A percentile compares a stretch with the other conserved stretches of the same genome.
Evolutionary conservation across 53 echinoderm and acorn worm species (phyloP).

Genomic region (Antedon mediterranea): DNA sequence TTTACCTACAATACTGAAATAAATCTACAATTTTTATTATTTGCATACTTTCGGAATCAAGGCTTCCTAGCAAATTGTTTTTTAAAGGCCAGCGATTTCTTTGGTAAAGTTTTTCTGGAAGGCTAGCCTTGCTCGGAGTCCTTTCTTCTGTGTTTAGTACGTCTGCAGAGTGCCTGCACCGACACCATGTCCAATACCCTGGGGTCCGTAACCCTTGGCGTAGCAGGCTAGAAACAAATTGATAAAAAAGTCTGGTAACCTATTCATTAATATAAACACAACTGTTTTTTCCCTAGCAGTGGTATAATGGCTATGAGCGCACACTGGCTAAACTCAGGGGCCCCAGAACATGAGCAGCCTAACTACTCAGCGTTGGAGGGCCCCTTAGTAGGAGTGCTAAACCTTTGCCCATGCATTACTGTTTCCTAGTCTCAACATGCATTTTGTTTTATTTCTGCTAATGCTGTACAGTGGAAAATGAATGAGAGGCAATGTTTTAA

Average conservation of each 20-base stretch:
- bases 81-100: background rate
- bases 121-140: background rate
- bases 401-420: no score
- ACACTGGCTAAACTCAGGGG: no score
- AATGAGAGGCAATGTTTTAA: no score
- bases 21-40: background rate
- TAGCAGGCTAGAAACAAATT: slow-evolving; percentile 45
- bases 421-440: no score
- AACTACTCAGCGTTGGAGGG: no score
- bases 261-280: no score
- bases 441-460: no score
- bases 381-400: no score
- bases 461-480: no score
- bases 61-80: background rate
- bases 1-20: background rate
- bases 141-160: background rate
- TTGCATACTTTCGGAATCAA: background rate
- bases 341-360: no score
- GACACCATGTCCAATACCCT: slow-evolving; percentile 44
- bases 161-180: slow-evolving; percentile 40
- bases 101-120: background rate
- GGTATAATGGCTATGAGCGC: no score
- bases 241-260: background rate
- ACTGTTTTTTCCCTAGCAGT: no score
- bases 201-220: slow-evolving; percentile 42